A percentile compares a stretch with the other conserved stretches of the same genome.
These are phyloP conservation scores for Lamellibrachia luymesi DNA, from an alignment of 1,140 invertebrate species.

Conservation along the genomic window DNA sequence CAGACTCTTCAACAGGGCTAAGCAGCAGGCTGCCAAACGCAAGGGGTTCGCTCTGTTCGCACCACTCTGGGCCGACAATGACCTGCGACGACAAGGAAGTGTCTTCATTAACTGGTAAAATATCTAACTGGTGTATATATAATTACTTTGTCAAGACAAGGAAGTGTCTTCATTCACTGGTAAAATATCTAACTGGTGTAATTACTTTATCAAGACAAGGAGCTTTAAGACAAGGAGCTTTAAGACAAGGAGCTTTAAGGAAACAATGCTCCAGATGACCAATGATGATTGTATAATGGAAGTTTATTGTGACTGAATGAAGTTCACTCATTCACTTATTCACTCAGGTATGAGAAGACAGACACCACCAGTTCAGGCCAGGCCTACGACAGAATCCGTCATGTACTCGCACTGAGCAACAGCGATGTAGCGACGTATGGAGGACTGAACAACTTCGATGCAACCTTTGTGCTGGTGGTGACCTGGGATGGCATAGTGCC, in stretches of 20 bases:
- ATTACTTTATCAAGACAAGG: too few relatives aligned
- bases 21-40: background rate
- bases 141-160: too few relatives aligned
- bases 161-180: too few relatives aligned
- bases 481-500: background rate
- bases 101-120: background rate
- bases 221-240: too few relatives aligned
- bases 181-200: too few relatives aligned
- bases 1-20: background rate
- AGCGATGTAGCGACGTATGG: background rate
- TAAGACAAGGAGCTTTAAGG: too few relatives aligned
- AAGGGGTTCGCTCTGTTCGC: background rate
- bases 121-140: too few relatives aligned
- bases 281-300: too few relatives aligned
- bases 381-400: conserved; percentile 2
- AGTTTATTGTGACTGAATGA: too few relatives aligned
- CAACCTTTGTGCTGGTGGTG: background rate
- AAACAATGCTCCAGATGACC: too few relatives aligned
- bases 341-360: background rate
- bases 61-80: background rate
- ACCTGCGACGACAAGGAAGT: background rate
- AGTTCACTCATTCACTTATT: too few relatives aligned
- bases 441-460: background rate
- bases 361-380: background rate
- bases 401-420: background rate